Evolutionary conservation across 2,797 vertebrate genomes (phyloP), one percentile per base, ranked within the genome.

Genomic region (Acanthopagrus latus): DNA sequence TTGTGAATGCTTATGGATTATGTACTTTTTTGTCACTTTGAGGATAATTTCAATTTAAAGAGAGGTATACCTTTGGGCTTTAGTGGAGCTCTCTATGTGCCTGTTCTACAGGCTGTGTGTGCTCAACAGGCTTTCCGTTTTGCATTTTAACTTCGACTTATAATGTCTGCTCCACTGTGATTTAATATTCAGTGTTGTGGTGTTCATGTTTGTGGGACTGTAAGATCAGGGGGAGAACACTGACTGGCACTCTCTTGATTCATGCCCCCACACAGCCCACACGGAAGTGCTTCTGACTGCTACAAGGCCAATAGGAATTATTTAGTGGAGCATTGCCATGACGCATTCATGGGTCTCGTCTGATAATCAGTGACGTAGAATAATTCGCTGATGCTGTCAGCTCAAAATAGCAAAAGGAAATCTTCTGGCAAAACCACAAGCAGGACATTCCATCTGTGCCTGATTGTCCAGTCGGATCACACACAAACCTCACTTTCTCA

Each of bases 301-400:
- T 59, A 64, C 47, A 14, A 47, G 54, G 60, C 50, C 68, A 33
- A 50, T 52, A 21, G 54, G 41, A 66, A n/a, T 66, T 8, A 60
- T 48, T 17, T 69, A 72, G 62, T 13, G 47, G 33, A 84, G 72
- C 74, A n/a, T 64, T 18, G 21, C 57, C 44, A 3, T 83, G 77
- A 82, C 47, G 44, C 64, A 76, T 74, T 66, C 59, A 23, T 51
- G 48, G 66, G 41, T 64, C 74, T 84, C 76, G 72, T 82, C 78
- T 83, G 69, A 82, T 79, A 70, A 84, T 71, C 79, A 43, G 77
- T 80, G 81, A 88, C 57, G 68, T 74, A 76, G 74, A 80, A 85
- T 82, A 81, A 83, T 70, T 76, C 6, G n/a, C 76, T 81, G 81
- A 84, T 76, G 81, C 82, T 77, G 67, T 71, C 64, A 41, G 70